Percentiles rank a stretch among this genome's conserved stretches.
These are phyloP conservation scores for Balaenoptera acutorostrata DNA, from an alignment of 2,113 vertebrate genomes.

Conservation along the genomic window DNA sequence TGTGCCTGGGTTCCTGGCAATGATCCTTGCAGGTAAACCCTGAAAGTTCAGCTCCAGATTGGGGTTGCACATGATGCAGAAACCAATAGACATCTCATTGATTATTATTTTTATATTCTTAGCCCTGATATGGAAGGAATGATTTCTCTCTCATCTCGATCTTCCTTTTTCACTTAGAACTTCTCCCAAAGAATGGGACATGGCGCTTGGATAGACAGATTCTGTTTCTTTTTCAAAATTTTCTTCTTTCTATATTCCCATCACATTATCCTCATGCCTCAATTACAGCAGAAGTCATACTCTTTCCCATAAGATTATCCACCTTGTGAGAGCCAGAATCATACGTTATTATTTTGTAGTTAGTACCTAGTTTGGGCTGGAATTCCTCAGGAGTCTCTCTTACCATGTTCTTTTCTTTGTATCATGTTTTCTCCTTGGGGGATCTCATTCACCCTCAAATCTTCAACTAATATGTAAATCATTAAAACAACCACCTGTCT, in stretches of 20 bases:
- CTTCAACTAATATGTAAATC: neutral
- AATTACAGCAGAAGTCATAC: neutral
- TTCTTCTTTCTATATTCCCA: neutral
- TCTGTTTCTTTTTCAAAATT: neutral
- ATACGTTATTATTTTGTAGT: neutral
- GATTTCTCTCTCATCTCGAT: neutral
- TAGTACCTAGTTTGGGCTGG: neutral
- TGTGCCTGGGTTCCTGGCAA: rapidly evolving
- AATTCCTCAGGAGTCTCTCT: neutral
- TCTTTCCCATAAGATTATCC: neutral
- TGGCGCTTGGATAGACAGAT: neutral
- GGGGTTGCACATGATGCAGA: neutral
- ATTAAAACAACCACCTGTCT: neutral
- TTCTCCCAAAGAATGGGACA: neutral
- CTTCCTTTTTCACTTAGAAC: neutral
- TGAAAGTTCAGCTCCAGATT: neutral
- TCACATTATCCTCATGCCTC: neutral
- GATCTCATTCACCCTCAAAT: neutral
- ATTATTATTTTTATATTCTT: neutral
- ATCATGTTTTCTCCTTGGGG: neutral
- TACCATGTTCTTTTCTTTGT: neutral
- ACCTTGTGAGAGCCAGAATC: neutral
- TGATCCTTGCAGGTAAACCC: neutral
- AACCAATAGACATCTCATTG: neutral
- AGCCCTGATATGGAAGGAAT: neutral